A percentile compares a stretch with the other conserved stretches of the same genome.
Evolutionary conservation across 2,797 vertebrate genomes (phyloP).

Genomic region (Sebastes hubbsi): DNA sequence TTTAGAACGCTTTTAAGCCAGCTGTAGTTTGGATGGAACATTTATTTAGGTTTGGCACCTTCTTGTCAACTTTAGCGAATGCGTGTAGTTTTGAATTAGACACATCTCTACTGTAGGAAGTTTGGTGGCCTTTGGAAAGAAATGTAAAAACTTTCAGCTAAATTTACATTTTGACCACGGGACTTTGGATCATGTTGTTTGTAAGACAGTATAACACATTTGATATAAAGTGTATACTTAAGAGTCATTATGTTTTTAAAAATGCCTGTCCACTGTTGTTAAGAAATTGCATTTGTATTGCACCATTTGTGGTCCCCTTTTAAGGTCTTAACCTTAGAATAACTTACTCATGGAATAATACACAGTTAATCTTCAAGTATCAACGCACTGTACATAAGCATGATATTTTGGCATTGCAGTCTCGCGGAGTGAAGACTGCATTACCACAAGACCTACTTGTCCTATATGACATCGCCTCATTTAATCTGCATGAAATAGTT

Average conservation of each 20-base stretch:
- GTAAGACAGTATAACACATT: background rate
- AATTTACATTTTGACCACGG: background rate
- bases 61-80: no score
- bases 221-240: background rate
- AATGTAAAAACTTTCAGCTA: no score
- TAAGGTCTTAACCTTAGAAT: background rate
- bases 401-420: background rate
- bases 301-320: background rate
- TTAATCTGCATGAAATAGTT: background rate
- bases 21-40: no score
- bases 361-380: background rate
- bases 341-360: background rate
- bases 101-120: background rate
- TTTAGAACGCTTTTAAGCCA: no score
- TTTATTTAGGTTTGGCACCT: no score
- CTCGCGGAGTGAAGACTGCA: background rate
- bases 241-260: background rate
- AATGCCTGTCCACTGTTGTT: background rate
- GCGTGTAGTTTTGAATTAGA: background rate
- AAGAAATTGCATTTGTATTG: background rate
- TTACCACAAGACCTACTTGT: background rate
- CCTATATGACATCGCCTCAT: background rate
- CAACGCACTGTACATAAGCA: background rate
- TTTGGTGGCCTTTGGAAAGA: no score
- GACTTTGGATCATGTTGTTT: background rate